Percentiles rank a stretch among this genome's conserved stretches.
These are phyloP conservation scores for Marmota flaviventris DNA, from an alignment of 2,113 vertebrate genomes.

Conservation along the genomic window DNA sequence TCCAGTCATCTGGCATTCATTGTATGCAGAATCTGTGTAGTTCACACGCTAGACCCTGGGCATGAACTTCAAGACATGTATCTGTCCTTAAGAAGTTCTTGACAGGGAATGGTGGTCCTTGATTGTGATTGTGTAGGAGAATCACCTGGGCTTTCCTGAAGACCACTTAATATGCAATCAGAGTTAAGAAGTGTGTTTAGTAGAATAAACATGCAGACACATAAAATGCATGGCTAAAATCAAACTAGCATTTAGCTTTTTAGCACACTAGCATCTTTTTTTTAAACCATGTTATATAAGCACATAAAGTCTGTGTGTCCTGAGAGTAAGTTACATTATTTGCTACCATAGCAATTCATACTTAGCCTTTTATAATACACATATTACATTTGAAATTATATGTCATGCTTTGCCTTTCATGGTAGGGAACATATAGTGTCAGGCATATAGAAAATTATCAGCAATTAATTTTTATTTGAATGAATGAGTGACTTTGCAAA, in stretches of 20 bases:
- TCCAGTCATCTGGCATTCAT: neutral
- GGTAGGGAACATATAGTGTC: neutral
- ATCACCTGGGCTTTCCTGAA: neutral
- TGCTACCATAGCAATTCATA: neutral
- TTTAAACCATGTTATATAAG: neutral
- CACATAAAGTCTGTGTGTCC: neutral
- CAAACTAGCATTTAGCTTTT: neutral
- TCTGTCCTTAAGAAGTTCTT: neutral
- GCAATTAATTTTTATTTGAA: conserved; percentile 8
- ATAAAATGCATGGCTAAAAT: neutral
- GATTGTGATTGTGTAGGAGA: neutral
- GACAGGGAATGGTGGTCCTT: neutral
- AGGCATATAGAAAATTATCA: neutral
- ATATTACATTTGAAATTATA: neutral
- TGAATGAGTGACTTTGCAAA: neutral
- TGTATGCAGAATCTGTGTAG: neutral
- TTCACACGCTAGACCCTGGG: neutral
- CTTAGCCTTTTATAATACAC: neutral
- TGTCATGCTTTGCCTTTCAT: neutral
- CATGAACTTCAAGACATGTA: neutral
- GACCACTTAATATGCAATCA: neutral
- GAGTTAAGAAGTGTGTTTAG: conserved; percentile 7
- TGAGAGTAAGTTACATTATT: neutral
- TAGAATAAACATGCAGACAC: neutral
- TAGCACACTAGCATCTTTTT: neutral